These are phyloP conservation scores for Pristionchus arcanus DNA, from an alignment of 2,888 invertebrate genomes.

Conservation along the genomic window DNA sequence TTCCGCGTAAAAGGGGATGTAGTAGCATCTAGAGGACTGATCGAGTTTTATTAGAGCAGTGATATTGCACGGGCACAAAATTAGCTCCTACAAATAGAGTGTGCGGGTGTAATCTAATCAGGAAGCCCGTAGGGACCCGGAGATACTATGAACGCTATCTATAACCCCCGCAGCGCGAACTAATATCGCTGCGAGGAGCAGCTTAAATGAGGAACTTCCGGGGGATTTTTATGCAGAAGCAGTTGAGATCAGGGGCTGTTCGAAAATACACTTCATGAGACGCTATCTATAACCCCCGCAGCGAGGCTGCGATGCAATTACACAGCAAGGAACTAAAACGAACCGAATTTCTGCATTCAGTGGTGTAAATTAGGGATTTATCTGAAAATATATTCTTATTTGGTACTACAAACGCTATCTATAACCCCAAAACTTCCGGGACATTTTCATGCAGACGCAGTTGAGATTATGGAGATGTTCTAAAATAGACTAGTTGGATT, in stretches of 20 bases:
- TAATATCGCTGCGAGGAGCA: neutral
- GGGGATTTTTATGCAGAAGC: neutral
- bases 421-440: no score
- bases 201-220: neutral
- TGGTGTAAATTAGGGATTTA: no score
- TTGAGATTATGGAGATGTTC: no score
- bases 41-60: neutral
- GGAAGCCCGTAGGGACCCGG: neutral
- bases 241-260: neutral
- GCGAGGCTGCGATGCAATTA: no score
- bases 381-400: no score
- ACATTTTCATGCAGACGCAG: no score
- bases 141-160: neutral
- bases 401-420: no score
- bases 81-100: neutral
- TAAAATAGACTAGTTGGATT: no score
- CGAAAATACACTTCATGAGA: no score
- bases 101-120: constrained; percentile 39
- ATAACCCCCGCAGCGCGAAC: neutral
- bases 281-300: no score
- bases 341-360: no score
- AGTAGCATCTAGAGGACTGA: neutral
- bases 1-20: neutral
- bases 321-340: no score
- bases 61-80: neutral